Percentiles rank a stretch among this genome's conserved stretches.
Evolutionary conservation across 2,888 invertebrate species (phyloP).

Genomic region (Tenthredo mesomela): DNA sequence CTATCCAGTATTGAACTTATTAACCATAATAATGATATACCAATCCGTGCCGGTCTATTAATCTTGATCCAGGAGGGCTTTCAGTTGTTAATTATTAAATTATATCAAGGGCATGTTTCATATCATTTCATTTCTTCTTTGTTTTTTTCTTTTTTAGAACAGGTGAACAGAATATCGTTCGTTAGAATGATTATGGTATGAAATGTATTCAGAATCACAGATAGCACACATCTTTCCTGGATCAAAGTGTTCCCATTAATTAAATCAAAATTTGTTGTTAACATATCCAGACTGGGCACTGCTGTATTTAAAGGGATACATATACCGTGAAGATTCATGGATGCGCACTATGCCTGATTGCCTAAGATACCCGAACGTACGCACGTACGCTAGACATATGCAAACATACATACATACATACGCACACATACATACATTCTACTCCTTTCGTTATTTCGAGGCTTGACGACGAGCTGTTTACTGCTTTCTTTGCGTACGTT

Average conservation of each 20-base stretch:
- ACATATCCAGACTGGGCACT: neutral
- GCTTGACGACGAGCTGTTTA: too few species aligned
- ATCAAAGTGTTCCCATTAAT: neutral
- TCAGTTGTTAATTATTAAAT: neutral
- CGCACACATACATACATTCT: too few species aligned
- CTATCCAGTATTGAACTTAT: conserved; percentile 24
- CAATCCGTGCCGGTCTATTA: neutral
- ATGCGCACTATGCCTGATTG: too few species aligned
- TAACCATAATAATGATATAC: neutral
- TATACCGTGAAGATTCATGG: too few species aligned
- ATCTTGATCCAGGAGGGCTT: conserved; percentile 7
- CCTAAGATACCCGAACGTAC: too few species aligned
- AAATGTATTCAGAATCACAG: too few species aligned
- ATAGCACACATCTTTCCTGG: neutral
- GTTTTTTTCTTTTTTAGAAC: neutral
- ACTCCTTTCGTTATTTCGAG: too few species aligned
- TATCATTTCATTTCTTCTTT: neutral
- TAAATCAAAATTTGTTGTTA: neutral
- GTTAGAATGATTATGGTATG: too few species aligned
- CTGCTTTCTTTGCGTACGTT: too few species aligned
- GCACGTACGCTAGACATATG: too few species aligned
- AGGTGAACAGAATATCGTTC: too few species aligned
- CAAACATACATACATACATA: too few species aligned
- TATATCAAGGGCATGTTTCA: neutral
- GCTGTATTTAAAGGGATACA: neutral